phyloP scores from a whole-genome alignment of 30 jellyfish, hydroid and myxozoan species.

The Phacellophora camtschatica region DNA sequence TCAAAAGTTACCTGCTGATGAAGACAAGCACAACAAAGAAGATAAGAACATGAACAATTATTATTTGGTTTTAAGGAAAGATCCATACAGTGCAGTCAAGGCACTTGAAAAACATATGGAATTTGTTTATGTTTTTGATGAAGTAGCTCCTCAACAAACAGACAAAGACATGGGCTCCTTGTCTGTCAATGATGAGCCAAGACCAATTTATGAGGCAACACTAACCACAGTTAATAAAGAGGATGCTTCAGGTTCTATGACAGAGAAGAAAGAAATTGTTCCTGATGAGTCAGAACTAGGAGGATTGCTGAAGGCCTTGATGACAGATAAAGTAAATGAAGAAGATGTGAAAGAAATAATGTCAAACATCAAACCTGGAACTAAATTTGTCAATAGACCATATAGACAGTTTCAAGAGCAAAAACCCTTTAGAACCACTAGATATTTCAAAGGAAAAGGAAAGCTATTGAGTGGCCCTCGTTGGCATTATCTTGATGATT shows the following conservation, averaged over 20 bases:
- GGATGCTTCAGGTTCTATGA: not conserved
- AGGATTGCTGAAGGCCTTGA: conserved; percentile 30
- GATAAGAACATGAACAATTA: no score
- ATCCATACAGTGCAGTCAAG: not conserved
- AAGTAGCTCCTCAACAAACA: no score
- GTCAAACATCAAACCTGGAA: conserved; percentile 22
- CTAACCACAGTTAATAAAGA: not conserved
- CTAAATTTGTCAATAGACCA: not conserved
- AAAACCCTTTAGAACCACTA: not conserved
- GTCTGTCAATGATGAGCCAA: not conserved
- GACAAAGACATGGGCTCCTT: not conserved
- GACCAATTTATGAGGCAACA: not conserved
- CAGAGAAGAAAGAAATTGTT: not conserved
- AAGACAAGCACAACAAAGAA: no score
- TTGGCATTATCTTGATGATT: conserved; percentile 24
- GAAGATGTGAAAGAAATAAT: conserved; percentile 29
- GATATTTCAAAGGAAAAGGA: not conserved
- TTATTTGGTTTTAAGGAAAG: no score
- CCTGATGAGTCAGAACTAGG: conserved; percentile 69
- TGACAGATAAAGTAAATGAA: conserved; percentile 1
- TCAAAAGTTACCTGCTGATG: no score
- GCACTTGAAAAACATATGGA: conserved; percentile 51
- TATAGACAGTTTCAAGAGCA: not conserved
- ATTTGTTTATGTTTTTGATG: no score
- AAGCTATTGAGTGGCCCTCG: conserved; percentile 23